Evolutionary conservation across 2,888 invertebrate species (phyloP).

Genomic region (Limnephilus lunatus): DNA sequence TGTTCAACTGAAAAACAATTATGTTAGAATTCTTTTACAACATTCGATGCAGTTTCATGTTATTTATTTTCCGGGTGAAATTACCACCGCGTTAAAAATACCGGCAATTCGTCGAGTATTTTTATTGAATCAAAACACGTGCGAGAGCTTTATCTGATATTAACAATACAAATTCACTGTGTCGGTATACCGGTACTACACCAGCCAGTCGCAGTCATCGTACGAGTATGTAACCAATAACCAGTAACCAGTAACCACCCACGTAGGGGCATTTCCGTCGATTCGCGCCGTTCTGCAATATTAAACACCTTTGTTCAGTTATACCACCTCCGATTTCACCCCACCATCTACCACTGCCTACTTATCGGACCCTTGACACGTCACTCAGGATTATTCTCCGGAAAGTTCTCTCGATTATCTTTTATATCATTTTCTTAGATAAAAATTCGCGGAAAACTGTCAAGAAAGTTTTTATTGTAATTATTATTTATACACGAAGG

Average conservation of each 20-base stretch:
- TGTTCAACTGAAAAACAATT: neutral
- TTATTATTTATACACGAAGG: neutral
- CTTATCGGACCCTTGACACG: neutral
- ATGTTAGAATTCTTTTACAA: neutral
- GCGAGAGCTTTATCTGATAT: slow-evolving; percentile 27
- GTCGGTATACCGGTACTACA: neutral
- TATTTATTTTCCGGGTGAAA: neutral
- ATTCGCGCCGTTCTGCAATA: slow-evolving; percentile 32
- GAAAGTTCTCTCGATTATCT: neutral
- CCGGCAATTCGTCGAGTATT: neutral
- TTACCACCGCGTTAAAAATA: neutral
- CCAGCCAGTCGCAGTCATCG: neutral
- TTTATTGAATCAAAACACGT: slow-evolving; percentile 18
- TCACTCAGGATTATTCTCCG: neutral
- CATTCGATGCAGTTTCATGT: neutral
- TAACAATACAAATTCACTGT: slow-evolving; percentile 29
- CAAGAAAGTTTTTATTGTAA: neutral
- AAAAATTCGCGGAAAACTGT: neutral
- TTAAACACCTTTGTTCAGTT: slow-evolving; percentile 23
- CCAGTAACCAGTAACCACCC: slow-evolving; percentile 10
- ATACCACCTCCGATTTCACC: neutral
- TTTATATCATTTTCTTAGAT: neutral
- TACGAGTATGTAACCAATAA: too few species aligned
- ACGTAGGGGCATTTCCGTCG: slow-evolving; percentile 34
- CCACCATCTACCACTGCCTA: neutral